Percentiles rank a stretch among this genome's conserved stretches.
Conservation (phyloP, 2,113 vertebrate genomes). For the Myotis davidii region DNA sequence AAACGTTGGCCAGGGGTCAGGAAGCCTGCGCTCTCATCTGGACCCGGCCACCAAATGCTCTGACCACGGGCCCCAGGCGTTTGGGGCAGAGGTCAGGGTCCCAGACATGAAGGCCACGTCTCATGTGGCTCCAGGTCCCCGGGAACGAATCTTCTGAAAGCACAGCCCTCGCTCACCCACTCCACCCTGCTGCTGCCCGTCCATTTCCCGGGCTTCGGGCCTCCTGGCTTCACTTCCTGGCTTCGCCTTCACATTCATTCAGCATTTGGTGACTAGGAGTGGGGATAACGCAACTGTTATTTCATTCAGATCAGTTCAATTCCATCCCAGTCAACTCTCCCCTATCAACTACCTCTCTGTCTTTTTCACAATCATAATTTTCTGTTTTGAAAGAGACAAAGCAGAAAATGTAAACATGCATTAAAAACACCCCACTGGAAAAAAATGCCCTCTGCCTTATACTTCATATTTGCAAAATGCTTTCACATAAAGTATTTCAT, state of each 20-base stretch:
- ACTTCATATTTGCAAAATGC: slow-evolving; percentile 49
- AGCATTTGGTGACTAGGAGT: neutral
- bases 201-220: fast-evolving
- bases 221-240: neutral
- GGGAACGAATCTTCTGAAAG: neutral
- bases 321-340: slow-evolving; percentile 8
- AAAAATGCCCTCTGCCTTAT: slow-evolving; percentile 48
- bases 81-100: neutral
- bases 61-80: too few relatives aligned
- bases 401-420: slow-evolving; percentile 60
- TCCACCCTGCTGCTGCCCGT: fast-evolving
- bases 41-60: neutral
- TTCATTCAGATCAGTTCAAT: slow-evolving; percentile 57
- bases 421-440: slow-evolving; percentile 49
- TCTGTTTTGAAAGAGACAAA: slow-evolving; percentile 61
- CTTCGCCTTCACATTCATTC: neutral
- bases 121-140: neutral
- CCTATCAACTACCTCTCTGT: neutral
- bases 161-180: fast-evolving
- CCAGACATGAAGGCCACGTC: fast-evolving
- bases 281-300: slow-evolving; percentile 59
- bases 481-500: slow-evolving; percentile 73
- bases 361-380: slow-evolving; percentile 50
- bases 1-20: neutral
- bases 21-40: neutral